Evolutionary conservation across 37 sponge, comb jelly and placozoan species (phyloP).

Genomic region (Aplysina aerophoba): DNA sequence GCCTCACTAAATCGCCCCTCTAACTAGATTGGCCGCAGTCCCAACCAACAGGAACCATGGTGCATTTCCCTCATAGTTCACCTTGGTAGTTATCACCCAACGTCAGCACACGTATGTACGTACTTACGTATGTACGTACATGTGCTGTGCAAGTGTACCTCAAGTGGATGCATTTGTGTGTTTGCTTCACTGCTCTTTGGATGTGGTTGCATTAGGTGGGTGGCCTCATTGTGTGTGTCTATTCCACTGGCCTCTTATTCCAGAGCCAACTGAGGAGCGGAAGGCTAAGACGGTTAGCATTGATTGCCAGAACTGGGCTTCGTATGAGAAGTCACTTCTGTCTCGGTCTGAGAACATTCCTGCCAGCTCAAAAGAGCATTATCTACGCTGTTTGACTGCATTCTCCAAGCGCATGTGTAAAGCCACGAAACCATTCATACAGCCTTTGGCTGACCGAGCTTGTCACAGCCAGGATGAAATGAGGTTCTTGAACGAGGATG

Average conservation of each 20-base stretch:
- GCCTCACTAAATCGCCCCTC: too few species aligned
- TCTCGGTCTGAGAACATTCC: not conserved
- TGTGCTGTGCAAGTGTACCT: conserved; percentile 5
- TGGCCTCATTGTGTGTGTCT: conserved; percentile 15
- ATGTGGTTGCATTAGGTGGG: conserved; percentile 3
- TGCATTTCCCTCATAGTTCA: too few species aligned
- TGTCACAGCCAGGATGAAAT: not conserved
- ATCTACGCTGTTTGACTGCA: not conserved
- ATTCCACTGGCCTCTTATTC: not conserved
- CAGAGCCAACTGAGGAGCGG: not conserved
- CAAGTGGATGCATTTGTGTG: conserved; percentile 4
- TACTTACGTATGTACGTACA: too few species aligned
- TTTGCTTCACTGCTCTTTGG: not conserved
- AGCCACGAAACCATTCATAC: not conserved
- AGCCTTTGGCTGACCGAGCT: not conserved
- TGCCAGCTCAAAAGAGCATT: not conserved
- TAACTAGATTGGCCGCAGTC: too few species aligned
- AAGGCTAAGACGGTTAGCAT: not conserved
- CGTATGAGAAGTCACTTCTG: not conserved
- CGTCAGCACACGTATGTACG: not conserved
- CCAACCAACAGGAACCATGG: too few species aligned
- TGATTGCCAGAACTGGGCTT: not conserved
- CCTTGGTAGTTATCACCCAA: too few species aligned
- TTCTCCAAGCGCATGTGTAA: not conserved
- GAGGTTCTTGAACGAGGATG: not conserved